phyloP scores from a whole-genome alignment of 2,888 invertebrate species.

The Merodon equestris region DNA sequence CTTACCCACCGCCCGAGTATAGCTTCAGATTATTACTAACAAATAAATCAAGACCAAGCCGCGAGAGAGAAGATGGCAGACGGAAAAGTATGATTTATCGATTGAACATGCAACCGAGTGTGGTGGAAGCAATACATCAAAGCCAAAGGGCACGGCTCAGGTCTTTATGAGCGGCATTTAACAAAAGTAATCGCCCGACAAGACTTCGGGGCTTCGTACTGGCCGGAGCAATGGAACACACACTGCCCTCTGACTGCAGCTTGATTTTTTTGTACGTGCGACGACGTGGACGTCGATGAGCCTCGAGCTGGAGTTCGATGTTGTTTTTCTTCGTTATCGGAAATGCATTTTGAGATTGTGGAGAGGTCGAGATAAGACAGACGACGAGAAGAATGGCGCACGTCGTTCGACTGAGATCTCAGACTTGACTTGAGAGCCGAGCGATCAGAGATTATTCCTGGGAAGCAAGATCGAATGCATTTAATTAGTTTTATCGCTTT shows the following conservation, averaged over 20 bases:
- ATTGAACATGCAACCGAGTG: conserved; percentile 52
- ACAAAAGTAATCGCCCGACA: conserved; percentile 46
- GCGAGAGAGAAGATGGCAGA: too few relatives aligned
- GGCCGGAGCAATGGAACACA: conserved; percentile 15
- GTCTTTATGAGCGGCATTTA: conserved; percentile 52
- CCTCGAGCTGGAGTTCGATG: neutral
- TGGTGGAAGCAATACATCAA: conserved; percentile 59
- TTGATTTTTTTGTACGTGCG: conserved; percentile 22
- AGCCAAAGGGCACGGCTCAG: conserved; percentile 48
- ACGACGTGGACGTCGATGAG: neutral
- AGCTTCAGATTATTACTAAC: conserved; percentile 41
- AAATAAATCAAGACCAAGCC: conserved; percentile 46
- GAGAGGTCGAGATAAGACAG: conserved; percentile 16
- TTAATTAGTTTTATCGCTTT: conserved; percentile 47
- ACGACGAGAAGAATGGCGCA: conserved; percentile 2
- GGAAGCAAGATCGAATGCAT: conserved; percentile 34
- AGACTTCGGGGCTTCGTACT: conserved; percentile 4
- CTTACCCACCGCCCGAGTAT: conserved; percentile 1
- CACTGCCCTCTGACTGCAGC: conserved; percentile 4
- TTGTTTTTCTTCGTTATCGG: conserved; percentile 25
- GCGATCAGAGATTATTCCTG: conserved; percentile 39
- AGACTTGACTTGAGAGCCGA: neutral
- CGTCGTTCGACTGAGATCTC: conserved; percentile 11
- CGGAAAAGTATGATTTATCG: conserved; percentile 65
- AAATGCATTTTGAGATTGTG: conserved; percentile 36